A percentile compares a stretch with the other conserved stretches of the same genome.
These are phyloP conservation scores for Apotomis turbidana DNA, from an alignment of 2,888 invertebrate species.

Conservation along the genomic window DNA sequence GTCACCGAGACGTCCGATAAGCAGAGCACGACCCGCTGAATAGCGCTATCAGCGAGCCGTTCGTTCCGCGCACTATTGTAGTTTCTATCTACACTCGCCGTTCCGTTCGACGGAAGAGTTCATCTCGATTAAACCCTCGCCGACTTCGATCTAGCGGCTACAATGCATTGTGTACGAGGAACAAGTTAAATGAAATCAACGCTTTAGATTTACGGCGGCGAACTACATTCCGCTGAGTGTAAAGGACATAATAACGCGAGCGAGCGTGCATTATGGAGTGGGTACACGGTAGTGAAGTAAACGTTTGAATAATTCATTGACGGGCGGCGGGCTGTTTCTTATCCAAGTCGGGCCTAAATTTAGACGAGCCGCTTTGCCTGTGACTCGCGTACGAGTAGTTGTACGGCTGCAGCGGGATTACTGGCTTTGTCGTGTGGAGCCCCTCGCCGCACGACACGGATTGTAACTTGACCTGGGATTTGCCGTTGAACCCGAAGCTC, in stretches of 20 bases:
- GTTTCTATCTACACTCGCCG: neutral
- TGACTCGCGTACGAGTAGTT: neutral
- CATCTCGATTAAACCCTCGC: slow-evolving; percentile 30
- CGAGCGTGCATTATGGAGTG: slow-evolving; percentile 32
- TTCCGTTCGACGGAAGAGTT: neutral
- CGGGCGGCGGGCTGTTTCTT: slow-evolving; percentile 34
- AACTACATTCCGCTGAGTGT: slow-evolving; percentile 34
- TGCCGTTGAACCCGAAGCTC: slow-evolving; percentile 23
- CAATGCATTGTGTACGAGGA: slow-evolving; percentile 5
- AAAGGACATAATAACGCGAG: slow-evolving; percentile 30
- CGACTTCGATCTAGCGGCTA: slow-evolving; percentile 2
- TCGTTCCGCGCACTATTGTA: slow-evolving; percentile 17
- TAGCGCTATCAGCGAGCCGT: slow-evolving; percentile 1
- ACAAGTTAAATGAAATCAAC: slow-evolving; percentile 26
- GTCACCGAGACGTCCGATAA: neutral
- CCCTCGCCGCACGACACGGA: neutral
- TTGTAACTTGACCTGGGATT: slow-evolving; percentile 26
- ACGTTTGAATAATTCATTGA: slow-evolving; percentile 37
- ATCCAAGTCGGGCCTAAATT: slow-evolving; percentile 27
- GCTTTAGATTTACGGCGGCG: slow-evolving; percentile 17
- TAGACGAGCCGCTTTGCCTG: slow-evolving; percentile 10
- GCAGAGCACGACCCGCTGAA: neutral
- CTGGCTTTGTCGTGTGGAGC: slow-evolving; percentile 1
- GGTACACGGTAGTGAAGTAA: slow-evolving; percentile 36
- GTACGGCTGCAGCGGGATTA: neutral